phyloP scores from a whole-genome alignment of 2,797 vertebrate genomes.

The Ataeniobius toweri region DNA sequence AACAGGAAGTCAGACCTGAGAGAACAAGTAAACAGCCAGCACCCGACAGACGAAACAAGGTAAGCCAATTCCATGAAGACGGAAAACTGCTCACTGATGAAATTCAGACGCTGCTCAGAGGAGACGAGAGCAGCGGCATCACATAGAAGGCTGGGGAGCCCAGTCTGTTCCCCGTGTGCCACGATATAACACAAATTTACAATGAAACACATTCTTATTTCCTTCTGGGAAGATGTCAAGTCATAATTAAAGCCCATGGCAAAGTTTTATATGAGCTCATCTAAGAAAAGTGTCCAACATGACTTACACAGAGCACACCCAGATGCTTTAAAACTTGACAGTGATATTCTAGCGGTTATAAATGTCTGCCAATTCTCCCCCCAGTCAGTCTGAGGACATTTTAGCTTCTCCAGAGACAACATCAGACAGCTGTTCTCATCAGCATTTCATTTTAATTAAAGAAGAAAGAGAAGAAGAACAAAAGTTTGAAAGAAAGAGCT shows the following conservation, averaged over 20 bases:
- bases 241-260: conserved; percentile 36
- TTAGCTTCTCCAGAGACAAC: conserved; percentile 33
- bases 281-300: conserved; percentile 29
- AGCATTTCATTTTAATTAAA: conserved; percentile 42
- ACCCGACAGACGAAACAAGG: conserved; percentile 42
- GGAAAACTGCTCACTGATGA: conserved; percentile 43
- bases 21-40: conserved; percentile 28
- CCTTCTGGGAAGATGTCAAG: conserved; percentile 15
- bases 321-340: conserved; percentile 30
- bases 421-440: conserved; percentile 45
- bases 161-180: not conserved
- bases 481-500: not conserved
- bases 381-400: conserved; percentile 14
- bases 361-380: conserved; percentile 32
- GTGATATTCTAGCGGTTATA: conserved; percentile 34
- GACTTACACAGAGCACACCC: conserved; percentile 32
- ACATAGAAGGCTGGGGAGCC: conserved; percentile 5
- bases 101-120: conserved; percentile 48
- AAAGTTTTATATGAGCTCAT: conserved; percentile 38
- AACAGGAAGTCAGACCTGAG: conserved; percentile 32
- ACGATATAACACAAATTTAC: conserved; percentile 9
- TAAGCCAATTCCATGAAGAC: conserved; percentile 39
- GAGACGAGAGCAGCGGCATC: conserved; percentile 14
- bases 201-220: conserved; percentile 20
- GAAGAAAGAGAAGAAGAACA: conserved; percentile 12